Base-by-base conservation (phyloP, 2,113 vertebrate species). In the Cottus gobio region DNA sequence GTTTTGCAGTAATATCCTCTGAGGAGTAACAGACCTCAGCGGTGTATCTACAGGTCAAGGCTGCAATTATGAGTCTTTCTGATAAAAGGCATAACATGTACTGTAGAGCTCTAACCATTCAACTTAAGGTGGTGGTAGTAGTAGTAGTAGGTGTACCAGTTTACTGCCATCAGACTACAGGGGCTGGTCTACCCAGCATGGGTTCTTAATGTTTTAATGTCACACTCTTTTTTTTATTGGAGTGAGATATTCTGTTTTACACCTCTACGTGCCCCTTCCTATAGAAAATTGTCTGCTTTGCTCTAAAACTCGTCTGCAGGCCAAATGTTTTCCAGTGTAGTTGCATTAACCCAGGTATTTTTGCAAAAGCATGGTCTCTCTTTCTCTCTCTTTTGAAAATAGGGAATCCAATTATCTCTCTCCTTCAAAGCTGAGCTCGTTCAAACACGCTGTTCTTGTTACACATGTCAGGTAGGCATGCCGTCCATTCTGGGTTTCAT, bases 361-460 rank as follows among this genome's bases (percentile, higher is more conserved):
- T 36, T 61, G 13, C 30, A n/a, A 68, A 69, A 42, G 16, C 22
- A 28, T 39, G 18, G n/a, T 42, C 31, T 70, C 16, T 30, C 36
- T 9, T 7, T 22, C 48, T 50, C 12, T 60, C 39, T 42, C 37
- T 37, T 42, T 66, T 50, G 68, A 65, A 69, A 80, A 75, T 22
- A 65, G 56, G 18, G 10, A 31, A 76, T 76, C 48, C 20, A 83
- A 85, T 83, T 70, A 80, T 71, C 31, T 56, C n/a, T 61, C 24
- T 63, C 39, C 36, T 30, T 75, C 30, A 71, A 63, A 82, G 44
- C 22, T 31, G 46, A 30, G 61, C 62, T 61, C 6, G 5, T 78
- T 73, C 37, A 71, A 77, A 87, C 80, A 78, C n/a, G 28, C 36
- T 67, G 58, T 86, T 89, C 78, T 80, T 86, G 71, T 79, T 82